Evolutionary conservation across 1,140 invertebrate genomes (phyloP).

Genomic region (Orchesella cincta): DNA sequence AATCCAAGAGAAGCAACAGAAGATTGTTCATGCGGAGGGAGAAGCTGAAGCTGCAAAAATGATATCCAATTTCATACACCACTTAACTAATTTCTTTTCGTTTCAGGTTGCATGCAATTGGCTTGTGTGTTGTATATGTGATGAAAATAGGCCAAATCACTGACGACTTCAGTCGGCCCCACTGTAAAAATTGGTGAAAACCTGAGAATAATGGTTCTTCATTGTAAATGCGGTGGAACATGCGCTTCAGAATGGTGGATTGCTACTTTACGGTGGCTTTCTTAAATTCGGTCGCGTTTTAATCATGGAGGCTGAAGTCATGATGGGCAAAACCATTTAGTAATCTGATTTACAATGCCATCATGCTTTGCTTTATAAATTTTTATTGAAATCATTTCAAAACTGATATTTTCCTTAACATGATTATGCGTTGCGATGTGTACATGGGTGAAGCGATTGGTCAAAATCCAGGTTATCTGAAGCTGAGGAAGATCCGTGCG

Average conservation of each 20-base stretch:
- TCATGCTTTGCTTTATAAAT: conserved; percentile 3
- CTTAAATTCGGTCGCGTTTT: too few relatives aligned
- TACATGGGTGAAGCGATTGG: conserved; percentile 93
- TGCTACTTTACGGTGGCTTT: background rate
- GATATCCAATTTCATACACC: conserved; percentile 74
- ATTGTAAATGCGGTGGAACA: conserved; percentile 48
- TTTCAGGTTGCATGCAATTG: too few relatives aligned
- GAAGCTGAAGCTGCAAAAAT: conserved; percentile 98
- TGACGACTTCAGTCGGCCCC: conserved; percentile 41
- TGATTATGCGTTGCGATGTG: conserved; percentile 52
- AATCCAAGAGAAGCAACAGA: conserved; percentile 97
- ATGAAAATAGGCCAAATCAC: conserved; percentile 37
- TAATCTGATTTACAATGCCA: conserved; percentile 45
- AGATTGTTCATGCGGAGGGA: conserved; percentile 99
- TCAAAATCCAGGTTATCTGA: conserved; percentile 95
- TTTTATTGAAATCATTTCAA: background rate
- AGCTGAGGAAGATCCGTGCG: conserved; percentile 94
- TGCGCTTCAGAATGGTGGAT: background rate
- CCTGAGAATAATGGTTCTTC: conserved; percentile 37
- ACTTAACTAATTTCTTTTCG: conserved; percentile 12
- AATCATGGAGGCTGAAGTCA: conserved; percentile 15
- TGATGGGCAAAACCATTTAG: conserved; percentile 48
- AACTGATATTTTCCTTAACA: conserved; percentile 40
- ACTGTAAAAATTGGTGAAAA: conserved; percentile 47
- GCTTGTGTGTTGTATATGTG: too few relatives aligned